Evolutionary conservation across 2,113 vertebrate species (phyloP).

Genomic region (Scomber japonicus): DNA sequence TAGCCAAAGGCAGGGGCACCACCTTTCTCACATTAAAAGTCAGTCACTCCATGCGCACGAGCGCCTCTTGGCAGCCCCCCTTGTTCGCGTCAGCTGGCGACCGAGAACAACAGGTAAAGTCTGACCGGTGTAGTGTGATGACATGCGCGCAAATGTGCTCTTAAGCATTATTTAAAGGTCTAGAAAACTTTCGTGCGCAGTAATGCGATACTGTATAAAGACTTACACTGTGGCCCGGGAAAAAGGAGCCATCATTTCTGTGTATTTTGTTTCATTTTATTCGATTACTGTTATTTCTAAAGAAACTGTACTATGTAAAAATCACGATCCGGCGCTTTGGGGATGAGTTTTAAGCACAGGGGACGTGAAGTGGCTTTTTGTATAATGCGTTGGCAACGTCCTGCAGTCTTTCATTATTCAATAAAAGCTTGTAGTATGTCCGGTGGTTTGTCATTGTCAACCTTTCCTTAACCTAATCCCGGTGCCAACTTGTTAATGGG

Average conservation of each 20-base stretch:
- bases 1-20: neutral
- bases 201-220: too few species aligned
- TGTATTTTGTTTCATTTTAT: neutral
- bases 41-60: neutral
- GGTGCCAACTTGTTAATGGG: constrained; percentile 36
- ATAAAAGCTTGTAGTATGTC: constrained; percentile 43
- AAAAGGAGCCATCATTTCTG: neutral
- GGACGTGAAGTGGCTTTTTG: neutral
- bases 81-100: constrained; percentile 14
- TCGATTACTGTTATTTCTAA: neutral
- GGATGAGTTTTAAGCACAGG: neutral
- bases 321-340: neutral
- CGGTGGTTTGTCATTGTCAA: constrained; percentile 31
- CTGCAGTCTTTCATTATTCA: constrained; percentile 36
- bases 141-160: constrained; percentile 10
- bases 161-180: constrained; percentile 24
- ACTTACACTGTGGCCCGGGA: neutral
- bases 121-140: neutral
- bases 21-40: neutral
- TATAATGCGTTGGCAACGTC: constrained; percentile 10
- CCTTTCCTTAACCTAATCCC: constrained; percentile 31
- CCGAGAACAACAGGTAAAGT: neutral
- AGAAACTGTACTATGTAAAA: neutral
- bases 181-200: neutral
- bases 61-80: neutral